phyloP scores from a whole-genome alignment of 2,113 vertebrate genomes.

The Microcebus tavaratra region DNA sequence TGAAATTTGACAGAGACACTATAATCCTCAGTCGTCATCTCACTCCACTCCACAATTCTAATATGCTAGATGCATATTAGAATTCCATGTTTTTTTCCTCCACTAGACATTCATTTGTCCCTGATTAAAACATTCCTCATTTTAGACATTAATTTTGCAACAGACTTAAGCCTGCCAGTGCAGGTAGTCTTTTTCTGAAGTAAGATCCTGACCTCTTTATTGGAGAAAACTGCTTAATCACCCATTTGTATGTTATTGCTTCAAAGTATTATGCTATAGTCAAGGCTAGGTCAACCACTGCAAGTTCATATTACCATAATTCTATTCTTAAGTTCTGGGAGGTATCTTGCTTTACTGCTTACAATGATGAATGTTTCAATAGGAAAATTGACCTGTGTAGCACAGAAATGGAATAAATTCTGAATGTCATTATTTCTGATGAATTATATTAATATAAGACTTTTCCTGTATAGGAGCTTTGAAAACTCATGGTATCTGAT shows the following conservation, averaged over 20 bases:
- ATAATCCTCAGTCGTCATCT: background rate
- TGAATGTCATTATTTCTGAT: background rate
- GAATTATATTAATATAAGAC: background rate
- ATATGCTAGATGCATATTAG: background rate
- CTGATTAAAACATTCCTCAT: slow-evolving; percentile 16
- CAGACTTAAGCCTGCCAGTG: background rate
- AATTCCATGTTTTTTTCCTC: background rate
- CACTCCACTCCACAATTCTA: too few relatives aligned
- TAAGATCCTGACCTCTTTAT: background rate
- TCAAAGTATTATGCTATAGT: background rate
- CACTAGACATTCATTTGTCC: background rate
- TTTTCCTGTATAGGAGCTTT: background rate
- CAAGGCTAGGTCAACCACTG: background rate
- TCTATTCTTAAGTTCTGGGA: background rate
- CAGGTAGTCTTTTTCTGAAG: background rate
- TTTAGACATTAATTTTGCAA: background rate
- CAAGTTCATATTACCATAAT: slow-evolving; percentile 9
- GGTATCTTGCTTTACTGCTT: slow-evolving; percentile 18
- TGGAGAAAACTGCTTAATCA: background rate
- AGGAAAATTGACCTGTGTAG: background rate
- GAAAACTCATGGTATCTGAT: background rate
- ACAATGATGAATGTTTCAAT: background rate
- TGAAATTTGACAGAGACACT: background rate
- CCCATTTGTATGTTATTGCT: background rate
- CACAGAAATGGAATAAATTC: background rate